Conservation (phyloP, 1,140 invertebrate genomes). For the Drosophila melanogaster region DNA sequence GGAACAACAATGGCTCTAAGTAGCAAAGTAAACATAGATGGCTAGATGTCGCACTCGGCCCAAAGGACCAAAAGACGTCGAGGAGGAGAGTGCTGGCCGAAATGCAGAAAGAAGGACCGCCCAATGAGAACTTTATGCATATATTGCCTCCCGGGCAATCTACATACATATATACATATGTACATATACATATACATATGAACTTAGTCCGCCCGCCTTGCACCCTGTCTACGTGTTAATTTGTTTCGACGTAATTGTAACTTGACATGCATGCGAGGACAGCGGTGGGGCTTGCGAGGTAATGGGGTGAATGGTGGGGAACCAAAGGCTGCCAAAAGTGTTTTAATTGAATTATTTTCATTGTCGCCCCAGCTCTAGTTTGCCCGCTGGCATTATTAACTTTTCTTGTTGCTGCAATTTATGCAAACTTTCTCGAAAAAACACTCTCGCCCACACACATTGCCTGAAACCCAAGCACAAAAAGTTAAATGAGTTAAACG, state of each 20-base stretch:
- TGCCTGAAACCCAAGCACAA: conserved; percentile 49
- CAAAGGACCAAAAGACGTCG: background rate
- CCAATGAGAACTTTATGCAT: conserved; percentile 58
- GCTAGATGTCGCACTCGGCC: conserved; percentile 63
- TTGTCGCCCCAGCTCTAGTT: conserved; percentile 68
- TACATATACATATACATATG: too few species aligned
- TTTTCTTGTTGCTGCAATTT: conserved; percentile 78
- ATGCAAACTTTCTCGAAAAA: conserved; percentile 76
- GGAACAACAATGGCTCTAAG: conserved; percentile 58
- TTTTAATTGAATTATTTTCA: conserved; percentile 84
- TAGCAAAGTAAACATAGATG: conserved; percentile 77
- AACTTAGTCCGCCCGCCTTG: background rate
- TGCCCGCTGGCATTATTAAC: conserved; percentile 73
- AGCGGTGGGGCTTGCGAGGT: conserved; percentile 2
- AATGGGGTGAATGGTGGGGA: conserved; percentile 12
- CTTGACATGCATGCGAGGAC: conserved; percentile 70
- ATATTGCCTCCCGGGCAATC: conserved; percentile 60
- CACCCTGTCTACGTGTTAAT: conserved; percentile 71
- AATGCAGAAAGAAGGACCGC: conserved; percentile 10
- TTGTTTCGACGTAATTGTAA: conserved; percentile 79
- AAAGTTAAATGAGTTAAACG: conserved; percentile 84
- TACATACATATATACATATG: conserved; percentile 6
- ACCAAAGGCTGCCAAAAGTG: conserved; percentile 75
- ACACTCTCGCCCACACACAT: conserved; percentile 27
- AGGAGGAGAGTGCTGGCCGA: background rate